These are phyloP conservation scores for Spongilla lacustris DNA, from an alignment of 37 sponge, comb jelly and placozoan genomes.

Conservation along the genomic window DNA sequence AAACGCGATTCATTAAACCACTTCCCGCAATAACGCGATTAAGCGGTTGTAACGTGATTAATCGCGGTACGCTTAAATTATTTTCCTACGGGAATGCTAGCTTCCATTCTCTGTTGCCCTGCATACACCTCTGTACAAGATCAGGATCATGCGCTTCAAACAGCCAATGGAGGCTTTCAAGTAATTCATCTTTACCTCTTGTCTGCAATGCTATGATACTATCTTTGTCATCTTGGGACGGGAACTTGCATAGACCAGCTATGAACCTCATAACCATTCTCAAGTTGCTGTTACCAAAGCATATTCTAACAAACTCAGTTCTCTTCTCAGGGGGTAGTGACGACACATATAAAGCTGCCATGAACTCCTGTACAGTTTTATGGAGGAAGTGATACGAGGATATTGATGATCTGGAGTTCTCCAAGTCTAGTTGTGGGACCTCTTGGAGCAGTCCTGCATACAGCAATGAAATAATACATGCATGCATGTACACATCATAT, in stretches of 20 bases:
- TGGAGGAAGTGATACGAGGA: slow-evolving; percentile 44
- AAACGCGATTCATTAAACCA: too few relatives aligned
- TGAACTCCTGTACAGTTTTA: slow-evolving; percentile 55
- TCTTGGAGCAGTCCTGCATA: slow-evolving; percentile 1
- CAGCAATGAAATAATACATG: neutral
- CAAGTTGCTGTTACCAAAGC: neutral
- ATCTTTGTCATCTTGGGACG: neutral
- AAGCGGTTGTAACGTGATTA: too few relatives aligned
- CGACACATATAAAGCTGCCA: slow-evolving; percentile 45
- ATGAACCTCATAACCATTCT: slow-evolving; percentile 26
- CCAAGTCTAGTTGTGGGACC: neutral
- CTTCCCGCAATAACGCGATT: too few relatives aligned
- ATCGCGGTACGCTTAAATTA: too few relatives aligned
- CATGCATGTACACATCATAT: neutral
- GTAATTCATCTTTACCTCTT: neutral
- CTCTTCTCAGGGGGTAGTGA: neutral
- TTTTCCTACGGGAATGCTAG: too few relatives aligned
- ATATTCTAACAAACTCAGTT: slow-evolving; percentile 12
- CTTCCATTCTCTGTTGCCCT: neutral
- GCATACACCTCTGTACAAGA: slow-evolving; percentile 1
- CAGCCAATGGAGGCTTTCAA: slow-evolving; percentile 20
- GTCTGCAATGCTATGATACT: neutral
- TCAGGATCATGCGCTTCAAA: slow-evolving; percentile 35
- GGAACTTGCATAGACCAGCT: slow-evolving; percentile 30
- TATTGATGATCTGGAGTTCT: slow-evolving; percentile 1